Evolutionary conservation across 2,113 vertebrate genomes (phyloP).

Genomic region (Calidris pugnax): DNA sequence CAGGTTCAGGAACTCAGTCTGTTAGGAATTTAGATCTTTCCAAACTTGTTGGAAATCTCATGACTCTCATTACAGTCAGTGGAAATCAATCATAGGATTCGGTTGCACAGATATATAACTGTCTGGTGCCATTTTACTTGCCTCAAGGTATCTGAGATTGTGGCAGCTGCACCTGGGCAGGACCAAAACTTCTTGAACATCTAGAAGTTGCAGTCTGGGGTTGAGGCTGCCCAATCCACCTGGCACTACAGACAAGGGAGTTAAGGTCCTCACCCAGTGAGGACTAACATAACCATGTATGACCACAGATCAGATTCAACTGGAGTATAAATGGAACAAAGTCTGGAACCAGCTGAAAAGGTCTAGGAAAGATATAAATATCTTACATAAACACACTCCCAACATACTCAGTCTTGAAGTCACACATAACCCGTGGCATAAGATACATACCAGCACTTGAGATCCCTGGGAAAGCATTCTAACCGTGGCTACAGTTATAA

Average conservation of each 20-base stretch:
- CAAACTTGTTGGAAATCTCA: not conserved
- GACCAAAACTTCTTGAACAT: not conserved
- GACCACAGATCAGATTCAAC: not conserved
- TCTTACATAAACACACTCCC: constrained; percentile 77
- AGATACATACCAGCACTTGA: constrained; percentile 3
- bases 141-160: not conserved
- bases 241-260: not conserved
- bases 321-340: not conserved
- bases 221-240: not conserved
- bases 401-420: constrained; percentile 75
- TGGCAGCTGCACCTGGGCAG: not conserved
- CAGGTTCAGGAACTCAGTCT: not conserved
- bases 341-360: constrained; percentile 84
- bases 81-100: not conserved
- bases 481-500: not conserved
- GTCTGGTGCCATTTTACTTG: not conserved
- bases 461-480: not conserved
- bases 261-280: not conserved
- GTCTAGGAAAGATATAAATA: constrained; percentile 69
- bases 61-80: not conserved
- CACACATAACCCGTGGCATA: constrained; percentile 80
- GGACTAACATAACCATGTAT: not conserved
- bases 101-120: not conserved
- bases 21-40: not conserved
- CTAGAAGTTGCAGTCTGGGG: not conserved